Evolutionary conservation across 2,888 invertebrate genomes (phyloP), one percentile per base, ranked within the genome.

Genomic region (Leucoma salicis): DNA sequence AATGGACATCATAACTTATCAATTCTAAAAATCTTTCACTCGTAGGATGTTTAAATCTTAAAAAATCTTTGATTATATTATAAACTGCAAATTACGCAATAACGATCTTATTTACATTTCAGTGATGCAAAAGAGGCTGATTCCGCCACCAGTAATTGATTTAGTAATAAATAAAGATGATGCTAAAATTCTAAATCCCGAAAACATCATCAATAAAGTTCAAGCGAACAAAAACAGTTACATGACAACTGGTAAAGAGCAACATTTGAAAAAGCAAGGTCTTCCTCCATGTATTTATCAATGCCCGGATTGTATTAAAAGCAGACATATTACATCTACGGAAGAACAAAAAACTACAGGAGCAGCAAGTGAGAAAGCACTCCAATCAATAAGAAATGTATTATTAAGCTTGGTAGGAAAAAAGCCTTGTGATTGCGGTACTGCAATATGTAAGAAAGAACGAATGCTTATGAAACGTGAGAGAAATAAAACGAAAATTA

Each of bases 351-450:
- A 27, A n/a, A 27, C 27, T n/a, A 4, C 11, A 27, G n/a, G 8
- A 4, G 27, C 4, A n/a, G 11, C 7, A 27, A 27, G 3, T 11
- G 11, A 27, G n/a, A 27, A 10, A 27, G 27, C 4, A 4, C n/a
- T 27, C 11, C n/a, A n/a, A 1, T 2, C n/a, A n/a, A 27, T 27
- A 27, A n/a, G n/a, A n/a, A 27, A 27, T 11, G n/a, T 27, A 4
- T 11, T 2, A 3, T n/a, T n/a, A 1, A 6, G 27, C n/a, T 27
- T 4, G 27, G n/a, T 27, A 2, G 1, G 27, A n/a, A 1, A 3
- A 12, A 35, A 29, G 10, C 42, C 25, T 32, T 56, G 51, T 44
- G 7, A 53, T 28, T 57, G 53, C 35, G 53, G 57, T 6, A 51
- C 35, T 35, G 1, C 13, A 7, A 14, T 53, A 11, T 57, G 57